These are phyloP conservation scores for Ochropacha duplaris DNA, from an alignment of 2,888 invertebrate species.

Conservation along the genomic window DNA sequence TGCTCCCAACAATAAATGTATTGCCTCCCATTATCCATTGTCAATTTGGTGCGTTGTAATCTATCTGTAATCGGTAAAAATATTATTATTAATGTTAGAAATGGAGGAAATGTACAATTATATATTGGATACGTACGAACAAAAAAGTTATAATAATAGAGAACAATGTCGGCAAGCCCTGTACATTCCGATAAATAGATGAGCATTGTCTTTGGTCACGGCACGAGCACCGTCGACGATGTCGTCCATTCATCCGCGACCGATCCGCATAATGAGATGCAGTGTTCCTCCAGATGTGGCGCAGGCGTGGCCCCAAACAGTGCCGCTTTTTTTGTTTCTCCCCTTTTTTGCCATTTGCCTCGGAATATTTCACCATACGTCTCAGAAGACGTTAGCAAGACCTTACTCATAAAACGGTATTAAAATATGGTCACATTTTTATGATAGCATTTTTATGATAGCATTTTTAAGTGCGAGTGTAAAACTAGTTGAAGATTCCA, in stretches of 20 bases:
- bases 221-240: conserved; percentile 38
- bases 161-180: conserved; percentile 2
- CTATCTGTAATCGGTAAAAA: too few relatives aligned
- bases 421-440: too few relatives aligned
- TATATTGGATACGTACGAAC: background rate
- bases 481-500: too few relatives aligned
- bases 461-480: too few relatives aligned
- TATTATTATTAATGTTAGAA: background rate
- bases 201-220: conserved; percentile 53
- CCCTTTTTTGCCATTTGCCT: conserved; percentile 48
- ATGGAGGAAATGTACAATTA: background rate
- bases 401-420: background rate
- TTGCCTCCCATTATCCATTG: too few relatives aligned
- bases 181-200: conserved; percentile 28
- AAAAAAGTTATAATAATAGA: background rate
- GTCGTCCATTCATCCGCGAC: conserved; percentile 67
- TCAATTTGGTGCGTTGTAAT: too few relatives aligned
- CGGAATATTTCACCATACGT: conserved; percentile 8
- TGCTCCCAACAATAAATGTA: too few relatives aligned
- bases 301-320: conserved; percentile 71
- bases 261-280: conserved; percentile 76
- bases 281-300: conserved; percentile 77
- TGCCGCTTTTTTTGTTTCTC: conserved; percentile 62
- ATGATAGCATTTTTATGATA: too few relatives aligned
- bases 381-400: background rate